phyloP scores from a whole-genome alignment of 2,797 vertebrate genomes.

The Lepilemur septentrionalis region DNA sequence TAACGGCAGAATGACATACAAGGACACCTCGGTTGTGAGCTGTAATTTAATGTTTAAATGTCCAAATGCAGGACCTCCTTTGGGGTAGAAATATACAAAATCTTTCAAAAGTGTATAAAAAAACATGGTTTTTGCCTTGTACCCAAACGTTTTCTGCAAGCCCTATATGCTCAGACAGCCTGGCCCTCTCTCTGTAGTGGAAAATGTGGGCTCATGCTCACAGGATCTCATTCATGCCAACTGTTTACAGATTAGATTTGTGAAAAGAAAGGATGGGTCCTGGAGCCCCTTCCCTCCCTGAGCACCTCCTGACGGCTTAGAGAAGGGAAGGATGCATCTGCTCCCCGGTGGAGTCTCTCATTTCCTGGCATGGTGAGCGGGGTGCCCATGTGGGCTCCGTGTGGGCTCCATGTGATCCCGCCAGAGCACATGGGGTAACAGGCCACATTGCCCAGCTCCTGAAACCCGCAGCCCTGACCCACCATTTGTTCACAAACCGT shows the following conservation, averaged over 20 bases:
- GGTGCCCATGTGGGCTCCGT: not conserved
- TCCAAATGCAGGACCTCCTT: not conserved
- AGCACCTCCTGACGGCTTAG: not conserved
- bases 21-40: not conserved
- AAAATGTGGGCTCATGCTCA: not conserved
- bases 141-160: not conserved
- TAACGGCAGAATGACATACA: rapidly evolving
- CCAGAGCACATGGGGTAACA: not conserved
- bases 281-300: not conserved
- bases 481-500: not conserved
- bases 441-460: not conserved
- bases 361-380: not conserved
- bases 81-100: not conserved
- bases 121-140: not conserved
- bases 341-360: not conserved
- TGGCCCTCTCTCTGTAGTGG: not conserved
- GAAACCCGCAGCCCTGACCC: not conserved
- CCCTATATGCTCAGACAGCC: rapidly evolving
- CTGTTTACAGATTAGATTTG: not conserved
- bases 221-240: rapidly evolving
- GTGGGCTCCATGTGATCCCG: too few species aligned
- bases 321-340: not conserved
- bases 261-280: not conserved
- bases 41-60: rapidly evolving
- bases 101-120: not conserved